Percentiles rank a stretch among this genome's conserved stretches.
These are phyloP conservation scores for Stenchaetothrips biformis DNA, from an alignment of 2,888 invertebrate genomes.

Conservation along the genomic window DNA sequence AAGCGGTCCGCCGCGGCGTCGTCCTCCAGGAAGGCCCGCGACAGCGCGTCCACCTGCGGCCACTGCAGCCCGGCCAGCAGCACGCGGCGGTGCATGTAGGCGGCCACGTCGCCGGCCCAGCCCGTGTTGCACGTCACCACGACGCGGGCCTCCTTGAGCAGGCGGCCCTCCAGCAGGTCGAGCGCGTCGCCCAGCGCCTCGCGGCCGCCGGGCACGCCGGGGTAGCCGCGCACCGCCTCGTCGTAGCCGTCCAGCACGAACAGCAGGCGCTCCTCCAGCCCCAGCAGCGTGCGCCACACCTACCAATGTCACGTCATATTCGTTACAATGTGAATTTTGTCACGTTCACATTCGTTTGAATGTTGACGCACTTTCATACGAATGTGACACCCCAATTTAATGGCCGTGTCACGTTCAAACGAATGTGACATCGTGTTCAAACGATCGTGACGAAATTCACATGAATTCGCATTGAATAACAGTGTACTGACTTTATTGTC, in stretches of 20 bases:
- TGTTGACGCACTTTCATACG: no score
- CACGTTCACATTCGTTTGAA: no score
- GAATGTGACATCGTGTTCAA: no score
- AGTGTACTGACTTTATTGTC: no score
- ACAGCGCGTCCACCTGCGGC: conserved; percentile 49
- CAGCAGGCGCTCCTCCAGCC: conserved; percentile 49
- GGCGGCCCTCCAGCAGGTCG: conserved; percentile 51
- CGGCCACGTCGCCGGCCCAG: conserved; percentile 45
- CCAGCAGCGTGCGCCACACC: conserved; percentile 48
- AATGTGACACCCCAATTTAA: no score
- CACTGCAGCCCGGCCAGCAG: conserved; percentile 50
- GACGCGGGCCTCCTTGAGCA: conserved; percentile 52
- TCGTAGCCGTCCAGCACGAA: conserved; percentile 54
- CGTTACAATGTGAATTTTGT: no score
- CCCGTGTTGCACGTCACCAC: conserved; percentile 51
- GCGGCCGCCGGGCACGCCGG: conserved; percentile 44
- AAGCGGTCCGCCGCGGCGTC: conserved; percentile 40
- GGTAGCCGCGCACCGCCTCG: conserved; percentile 45
- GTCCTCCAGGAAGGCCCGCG: conserved; percentile 47
- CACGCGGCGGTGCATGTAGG: conserved; percentile 50
- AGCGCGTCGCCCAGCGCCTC: conserved; percentile 48
- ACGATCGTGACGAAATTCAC: no score
- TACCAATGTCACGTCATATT: no score
- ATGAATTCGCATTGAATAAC: no score
- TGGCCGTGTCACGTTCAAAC: no score